A percentile compares a stretch with the other conserved stretches of the same genome.
Conservation (phyloP, 37 sponge, comb jelly and placozoan species). For the Chondrosia reniformis region DNA sequence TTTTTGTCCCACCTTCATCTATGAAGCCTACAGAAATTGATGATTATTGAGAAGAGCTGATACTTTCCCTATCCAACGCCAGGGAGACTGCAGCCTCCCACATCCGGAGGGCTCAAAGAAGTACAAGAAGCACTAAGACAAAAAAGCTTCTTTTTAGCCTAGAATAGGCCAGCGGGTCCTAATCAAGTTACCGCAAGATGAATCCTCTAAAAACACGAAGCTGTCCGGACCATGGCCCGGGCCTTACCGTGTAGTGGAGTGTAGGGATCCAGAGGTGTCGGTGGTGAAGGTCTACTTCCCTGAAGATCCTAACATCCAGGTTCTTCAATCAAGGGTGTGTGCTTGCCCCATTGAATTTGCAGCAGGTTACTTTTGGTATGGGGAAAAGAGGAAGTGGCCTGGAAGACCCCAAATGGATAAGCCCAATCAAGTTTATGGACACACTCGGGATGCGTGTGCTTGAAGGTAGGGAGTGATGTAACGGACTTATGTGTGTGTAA, state of each 20-base stretch:
- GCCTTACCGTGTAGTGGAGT: background rate
- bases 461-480: no score
- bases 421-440: no score
- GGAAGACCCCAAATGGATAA: no score
- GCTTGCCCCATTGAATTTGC: constrained; percentile 31
- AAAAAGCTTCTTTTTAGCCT: background rate
- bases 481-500: no score
- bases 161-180: constrained; percentile 35
- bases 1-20: constrained; percentile 13
- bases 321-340: constrained; percentile 24
- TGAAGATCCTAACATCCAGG: background rate
- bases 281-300: constrained; percentile 27
- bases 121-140: constrained; percentile 30
- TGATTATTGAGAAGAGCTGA: constrained; percentile 37
- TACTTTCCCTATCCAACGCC: constrained; percentile 23
- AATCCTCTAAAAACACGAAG: constrained; percentile 10
- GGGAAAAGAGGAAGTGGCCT: background rate
- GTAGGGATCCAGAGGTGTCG: constrained; percentile 4
- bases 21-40: background rate
- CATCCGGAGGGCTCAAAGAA: constrained; percentile 27
- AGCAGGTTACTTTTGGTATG: constrained; percentile 53
- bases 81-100: background rate
- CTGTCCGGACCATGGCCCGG: constrained; percentile 50
- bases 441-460: no score
- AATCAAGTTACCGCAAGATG: constrained; percentile 39